These are phyloP conservation scores for Cephus cinctus DNA, from an alignment of 1,140 invertebrate species.

Conservation along the genomic window DNA sequence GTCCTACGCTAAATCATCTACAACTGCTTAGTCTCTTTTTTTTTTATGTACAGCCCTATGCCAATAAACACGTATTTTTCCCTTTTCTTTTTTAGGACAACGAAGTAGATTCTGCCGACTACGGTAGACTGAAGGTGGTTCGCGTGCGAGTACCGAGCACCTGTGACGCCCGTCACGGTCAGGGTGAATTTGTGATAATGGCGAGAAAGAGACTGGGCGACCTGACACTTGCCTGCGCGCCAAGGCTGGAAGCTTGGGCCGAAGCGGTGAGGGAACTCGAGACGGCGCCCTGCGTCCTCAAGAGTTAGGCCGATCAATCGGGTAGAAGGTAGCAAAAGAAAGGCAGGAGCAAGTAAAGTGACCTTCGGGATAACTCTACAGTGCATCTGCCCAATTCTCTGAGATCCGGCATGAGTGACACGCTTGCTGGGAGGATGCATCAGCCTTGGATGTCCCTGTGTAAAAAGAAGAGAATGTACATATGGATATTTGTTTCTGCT, in stretches of 20 bases:
- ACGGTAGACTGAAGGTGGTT: slow-evolving; percentile 33
- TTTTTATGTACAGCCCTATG: no score
- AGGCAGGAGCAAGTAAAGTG: no score
- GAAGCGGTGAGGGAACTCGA: slow-evolving; percentile 61
- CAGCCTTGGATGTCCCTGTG: slow-evolving; percentile 13
- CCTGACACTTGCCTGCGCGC: slow-evolving; percentile 71
- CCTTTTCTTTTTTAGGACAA: slow-evolving; percentile 34
- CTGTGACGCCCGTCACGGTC: slow-evolving; percentile 69
- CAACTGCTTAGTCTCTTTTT: not conserved
- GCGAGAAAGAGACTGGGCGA: slow-evolving; percentile 71
- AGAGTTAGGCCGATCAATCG: no score
- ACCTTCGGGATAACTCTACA: no score
- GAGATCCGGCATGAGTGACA: no score
- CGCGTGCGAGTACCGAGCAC: slow-evolving; percentile 62
- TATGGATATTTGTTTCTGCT: slow-evolving; percentile 33
- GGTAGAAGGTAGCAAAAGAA: no score
- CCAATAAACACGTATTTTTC: no score
- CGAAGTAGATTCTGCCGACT: slow-evolving; percentile 39
- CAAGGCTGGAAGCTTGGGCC: slow-evolving; percentile 69
- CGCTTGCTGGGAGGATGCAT: no score
- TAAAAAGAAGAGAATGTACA: slow-evolving; percentile 29
- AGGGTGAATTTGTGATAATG: slow-evolving; percentile 79
- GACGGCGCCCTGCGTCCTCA: slow-evolving; percentile 67
- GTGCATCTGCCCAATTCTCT: no score
- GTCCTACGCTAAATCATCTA: no score